Conservation (phyloP, 35 echinoderm and acorn worm genomes). For the Stichopus chloronotus region DNA sequence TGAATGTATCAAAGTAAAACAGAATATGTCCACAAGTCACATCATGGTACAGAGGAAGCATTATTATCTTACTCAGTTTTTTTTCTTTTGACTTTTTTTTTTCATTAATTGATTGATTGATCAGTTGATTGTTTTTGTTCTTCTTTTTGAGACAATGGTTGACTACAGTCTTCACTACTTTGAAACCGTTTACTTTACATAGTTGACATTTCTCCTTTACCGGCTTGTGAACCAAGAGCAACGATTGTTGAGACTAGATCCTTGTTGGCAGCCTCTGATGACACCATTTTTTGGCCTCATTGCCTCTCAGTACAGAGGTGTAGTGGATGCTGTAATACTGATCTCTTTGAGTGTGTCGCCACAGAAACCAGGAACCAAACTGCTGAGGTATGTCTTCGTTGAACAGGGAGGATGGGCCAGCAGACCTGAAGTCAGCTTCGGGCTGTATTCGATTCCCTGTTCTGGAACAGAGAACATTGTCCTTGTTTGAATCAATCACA, state of each 20-base stretch:
- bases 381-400: slow-evolving; percentile 19
- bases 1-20: too few relatives aligned
- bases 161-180: too few relatives aligned
- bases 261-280: background rate
- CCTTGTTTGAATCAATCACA: too few relatives aligned
- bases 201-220: slow-evolving; percentile 26
- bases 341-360: slow-evolving; percentile 56
- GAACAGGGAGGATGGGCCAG: background rate
- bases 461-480: too few relatives aligned
- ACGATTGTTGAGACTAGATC: slow-evolving; percentile 7
- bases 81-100: too few relatives aligned
- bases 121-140: too few relatives aligned
- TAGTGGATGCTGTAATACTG: slow-evolving; percentile 54
- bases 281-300: slow-evolving; percentile 53
- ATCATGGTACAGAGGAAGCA: too few relatives aligned
- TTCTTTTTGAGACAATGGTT: too few relatives aligned
- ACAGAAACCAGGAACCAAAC: slow-evolving; percentile 22
- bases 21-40: too few relatives aligned
- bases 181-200: background rate
- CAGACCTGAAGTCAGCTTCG: background rate
- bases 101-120: too few relatives aligned
- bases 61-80: too few relatives aligned
- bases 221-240: slow-evolving; percentile 33
- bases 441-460: too few relatives aligned
- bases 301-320: slow-evolving; percentile 52